Evolutionary conservation across 2,797 vertebrate genomes (phyloP).

Genomic region (Malurus leucopterus): DNA sequence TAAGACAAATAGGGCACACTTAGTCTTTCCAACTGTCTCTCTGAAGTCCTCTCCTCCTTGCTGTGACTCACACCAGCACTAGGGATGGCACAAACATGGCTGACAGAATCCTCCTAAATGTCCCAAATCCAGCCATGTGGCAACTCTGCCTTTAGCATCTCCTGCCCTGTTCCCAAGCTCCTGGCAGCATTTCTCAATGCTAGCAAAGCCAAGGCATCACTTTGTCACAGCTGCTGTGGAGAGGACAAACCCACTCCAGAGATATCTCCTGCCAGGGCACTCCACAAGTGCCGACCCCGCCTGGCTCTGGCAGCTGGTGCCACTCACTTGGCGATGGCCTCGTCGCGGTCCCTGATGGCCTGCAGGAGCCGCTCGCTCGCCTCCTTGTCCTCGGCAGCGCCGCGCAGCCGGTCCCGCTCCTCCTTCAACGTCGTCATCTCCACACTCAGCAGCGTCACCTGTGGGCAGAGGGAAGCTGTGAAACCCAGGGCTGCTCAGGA

Average conservation of each 20-base stretch:
- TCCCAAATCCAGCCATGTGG: background rate
- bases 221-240: background rate
- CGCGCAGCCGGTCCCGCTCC: conserved; percentile 83
- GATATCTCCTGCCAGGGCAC: background rate
- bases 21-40: background rate
- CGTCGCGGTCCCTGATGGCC: conserved; percentile 91
- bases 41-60: background rate
- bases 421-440: conserved; percentile 89
- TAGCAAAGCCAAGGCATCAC: background rate
- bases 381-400: conserved; percentile 82
- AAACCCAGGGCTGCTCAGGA: background rate
- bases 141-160: background rate
- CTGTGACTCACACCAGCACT: background rate
- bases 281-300: background rate
- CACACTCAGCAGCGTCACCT: conserved; percentile 90
- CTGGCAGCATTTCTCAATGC: background rate
- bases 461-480: background rate
- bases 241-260: background rate
- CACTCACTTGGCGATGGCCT: conserved; percentile 92
- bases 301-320: background rate
- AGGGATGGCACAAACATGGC: background rate
- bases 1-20: background rate
- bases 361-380: conserved; percentile 87
- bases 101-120: background rate
- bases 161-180: background rate